These are phyloP conservation scores for Gulo gulo DNA, from an alignment of 2,113 vertebrate genomes.

Conservation along the genomic window DNA sequence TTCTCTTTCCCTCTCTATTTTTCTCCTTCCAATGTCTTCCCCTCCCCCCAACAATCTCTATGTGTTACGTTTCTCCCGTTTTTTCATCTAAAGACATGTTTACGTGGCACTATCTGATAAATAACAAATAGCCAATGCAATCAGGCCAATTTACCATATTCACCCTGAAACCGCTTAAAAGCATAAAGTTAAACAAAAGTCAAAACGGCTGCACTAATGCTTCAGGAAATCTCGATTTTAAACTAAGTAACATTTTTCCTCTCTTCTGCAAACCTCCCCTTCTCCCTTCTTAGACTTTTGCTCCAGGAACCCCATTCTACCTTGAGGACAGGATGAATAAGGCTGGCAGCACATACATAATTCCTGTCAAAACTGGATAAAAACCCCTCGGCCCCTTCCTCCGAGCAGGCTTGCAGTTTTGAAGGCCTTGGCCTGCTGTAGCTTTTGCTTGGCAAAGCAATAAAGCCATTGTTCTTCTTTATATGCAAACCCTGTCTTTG, in stretches of 20 bases:
- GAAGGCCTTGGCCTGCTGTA: not conserved
- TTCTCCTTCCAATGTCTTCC: not conserved
- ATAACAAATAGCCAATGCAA: not conserved
- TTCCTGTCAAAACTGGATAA: not conserved
- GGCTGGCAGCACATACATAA: not conserved
- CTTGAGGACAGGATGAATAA: not conserved
- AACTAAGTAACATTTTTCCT: not conserved
- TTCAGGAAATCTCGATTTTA: not conserved
- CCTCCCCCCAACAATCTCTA: not conserved
- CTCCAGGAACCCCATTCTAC: not conserved
- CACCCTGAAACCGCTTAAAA: not conserved
- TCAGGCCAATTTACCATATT: not conserved
- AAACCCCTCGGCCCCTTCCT: not conserved
- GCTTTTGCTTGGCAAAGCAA: not conserved
- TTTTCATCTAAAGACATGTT: not conserved
- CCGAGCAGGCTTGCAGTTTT: not conserved
- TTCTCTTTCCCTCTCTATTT: not conserved
- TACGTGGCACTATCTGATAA: not conserved
- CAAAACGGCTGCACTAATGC: not conserved
- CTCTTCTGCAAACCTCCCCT: not conserved
- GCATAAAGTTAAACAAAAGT: not conserved
- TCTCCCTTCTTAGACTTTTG: not conserved
- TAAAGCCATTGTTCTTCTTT: not conserved
- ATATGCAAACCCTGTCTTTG: not conserved
- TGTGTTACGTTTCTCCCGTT: not conserved